These are phyloP conservation scores for Phenganax subtilis DNA, from an alignment of 92 coral and sea anemone genomes.

Conservation along the genomic window DNA sequence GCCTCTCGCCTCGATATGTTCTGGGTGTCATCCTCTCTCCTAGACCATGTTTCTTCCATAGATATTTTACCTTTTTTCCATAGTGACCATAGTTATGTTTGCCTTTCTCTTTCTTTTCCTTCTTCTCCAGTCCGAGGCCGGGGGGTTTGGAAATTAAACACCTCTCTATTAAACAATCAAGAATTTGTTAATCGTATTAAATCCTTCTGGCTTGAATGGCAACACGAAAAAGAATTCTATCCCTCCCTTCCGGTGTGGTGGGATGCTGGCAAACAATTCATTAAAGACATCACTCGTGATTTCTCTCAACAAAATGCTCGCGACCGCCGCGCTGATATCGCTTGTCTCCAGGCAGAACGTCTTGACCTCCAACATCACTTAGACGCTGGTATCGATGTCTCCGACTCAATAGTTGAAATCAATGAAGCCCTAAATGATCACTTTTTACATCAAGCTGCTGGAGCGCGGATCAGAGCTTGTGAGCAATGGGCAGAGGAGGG, in stretches of 20 bases:
- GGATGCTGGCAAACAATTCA: neutral
- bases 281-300: neutral
- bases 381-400: neutral
- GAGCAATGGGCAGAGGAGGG: conserved; percentile 13
- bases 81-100: neutral
- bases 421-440: neutral
- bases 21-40: neutral
- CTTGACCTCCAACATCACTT: neutral
- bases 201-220: neutral
- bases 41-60: neutral
- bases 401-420: neutral
- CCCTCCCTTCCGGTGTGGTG: neutral
- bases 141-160: neutral
- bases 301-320: neutral
- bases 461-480: neutral
- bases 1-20: conserved; percentile 10
- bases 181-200: neutral
- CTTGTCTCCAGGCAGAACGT: neutral
- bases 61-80: neutral
- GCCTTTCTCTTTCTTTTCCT: neutral
- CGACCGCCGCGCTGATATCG: neutral
- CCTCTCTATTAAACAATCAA: neutral
- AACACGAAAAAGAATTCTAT: neutral
- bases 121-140: neutral
- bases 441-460: neutral